These are phyloP conservation scores for Philotrypesis tridentata DNA, from an alignment of 1,140 invertebrate species.

Conservation along the genomic window DNA sequence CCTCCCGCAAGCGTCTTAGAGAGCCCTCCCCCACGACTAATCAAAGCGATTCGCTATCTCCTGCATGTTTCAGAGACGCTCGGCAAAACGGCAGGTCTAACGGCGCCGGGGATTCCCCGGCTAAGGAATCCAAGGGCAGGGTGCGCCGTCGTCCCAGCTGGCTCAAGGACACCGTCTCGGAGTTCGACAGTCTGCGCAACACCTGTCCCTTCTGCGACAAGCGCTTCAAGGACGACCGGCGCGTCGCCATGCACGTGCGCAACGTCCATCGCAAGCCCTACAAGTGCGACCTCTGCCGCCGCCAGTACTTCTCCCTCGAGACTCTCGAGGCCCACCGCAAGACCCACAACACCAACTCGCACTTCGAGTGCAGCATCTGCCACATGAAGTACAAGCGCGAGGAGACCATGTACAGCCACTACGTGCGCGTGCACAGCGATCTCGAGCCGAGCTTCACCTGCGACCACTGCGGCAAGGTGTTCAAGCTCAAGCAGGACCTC, in stretches of 20 bases:
- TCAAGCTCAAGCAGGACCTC: conserved; percentile 59
- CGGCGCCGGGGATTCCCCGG: background rate
- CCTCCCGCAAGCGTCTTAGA: background rate
- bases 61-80: conserved; percentile 43
- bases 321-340: conserved; percentile 51
- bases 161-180: conserved; percentile 14
- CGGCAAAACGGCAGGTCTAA: background rate
- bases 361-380: conserved; percentile 60
- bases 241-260: conserved; percentile 55
- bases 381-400: conserved; percentile 71
- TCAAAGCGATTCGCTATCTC: conserved; percentile 9
- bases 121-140: background rate
- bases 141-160: conserved; percentile 27
- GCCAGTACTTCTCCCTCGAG: conserved; percentile 51
- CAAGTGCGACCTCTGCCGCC: conserved; percentile 55
- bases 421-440: conserved; percentile 65
- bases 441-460: conserved; percentile 55
- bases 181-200: conserved; percentile 42
- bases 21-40: conserved; percentile 4
- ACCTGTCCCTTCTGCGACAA: conserved; percentile 53
- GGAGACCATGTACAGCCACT: conserved; percentile 71
- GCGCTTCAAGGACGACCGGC: conserved; percentile 61
- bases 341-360: conserved; percentile 50
- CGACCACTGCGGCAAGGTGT: conserved; percentile 59
- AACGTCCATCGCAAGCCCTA: conserved; percentile 54